Evolutionary conservation across 2,113 vertebrate species (phyloP).

Genomic region (Hymenochirus boettgeri): DNA sequence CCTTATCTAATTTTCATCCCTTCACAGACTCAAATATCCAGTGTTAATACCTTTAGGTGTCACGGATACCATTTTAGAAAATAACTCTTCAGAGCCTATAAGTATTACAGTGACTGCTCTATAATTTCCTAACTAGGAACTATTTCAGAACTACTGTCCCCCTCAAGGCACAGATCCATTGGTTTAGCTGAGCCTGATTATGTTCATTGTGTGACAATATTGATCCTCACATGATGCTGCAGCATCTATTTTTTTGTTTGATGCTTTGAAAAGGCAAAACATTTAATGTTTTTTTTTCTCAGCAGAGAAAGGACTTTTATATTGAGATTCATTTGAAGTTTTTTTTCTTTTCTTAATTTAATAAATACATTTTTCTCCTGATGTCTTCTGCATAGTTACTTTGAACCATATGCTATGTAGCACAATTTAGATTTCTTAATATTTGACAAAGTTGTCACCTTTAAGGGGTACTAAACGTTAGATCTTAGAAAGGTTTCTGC

Average conservation of each 20-base stretch:
- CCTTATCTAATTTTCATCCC: constrained; percentile 48
- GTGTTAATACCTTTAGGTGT: neutral
- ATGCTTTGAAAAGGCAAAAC: constrained; percentile 1
- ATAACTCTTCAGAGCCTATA: constrained; percentile 1
- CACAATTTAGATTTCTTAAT: too few species aligned
- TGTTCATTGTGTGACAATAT: neutral
- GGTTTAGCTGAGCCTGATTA: too few species aligned
- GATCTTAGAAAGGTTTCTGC: too few species aligned
- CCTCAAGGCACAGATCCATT: too few species aligned
- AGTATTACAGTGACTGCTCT: neutral
- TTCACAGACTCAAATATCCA: neutral
- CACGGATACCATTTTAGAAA: neutral
- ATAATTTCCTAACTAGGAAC: too few species aligned
- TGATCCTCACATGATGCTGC: neutral
- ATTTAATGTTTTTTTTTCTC: neutral
- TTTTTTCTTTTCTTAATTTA: neutral
- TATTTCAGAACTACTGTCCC: too few species aligned
- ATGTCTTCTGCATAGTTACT: too few species aligned
- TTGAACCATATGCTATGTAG: too few species aligned
- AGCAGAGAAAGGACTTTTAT: neutral
- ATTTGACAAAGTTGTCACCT: too few species aligned
- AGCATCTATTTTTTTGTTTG: constrained; percentile 7
- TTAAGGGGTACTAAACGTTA: too few species aligned
- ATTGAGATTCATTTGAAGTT: neutral
- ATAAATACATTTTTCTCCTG: neutral